Evolutionary conservation across 2,888 invertebrate species (phyloP).

Genomic region (Boloria selene): DNA sequence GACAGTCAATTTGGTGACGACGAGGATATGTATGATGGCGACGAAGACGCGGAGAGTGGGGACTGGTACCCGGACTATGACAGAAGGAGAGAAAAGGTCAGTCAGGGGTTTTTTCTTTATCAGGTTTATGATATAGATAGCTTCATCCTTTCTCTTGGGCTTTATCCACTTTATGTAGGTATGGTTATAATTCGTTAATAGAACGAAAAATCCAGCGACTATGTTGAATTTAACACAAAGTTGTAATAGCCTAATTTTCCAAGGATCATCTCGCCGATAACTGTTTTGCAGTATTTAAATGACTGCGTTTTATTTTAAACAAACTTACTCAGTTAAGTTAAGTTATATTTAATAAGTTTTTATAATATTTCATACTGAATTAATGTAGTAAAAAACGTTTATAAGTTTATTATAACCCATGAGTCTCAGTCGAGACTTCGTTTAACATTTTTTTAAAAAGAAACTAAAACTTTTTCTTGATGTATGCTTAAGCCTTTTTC

Average conservation of each 20-base stretch:
- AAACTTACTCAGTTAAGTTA: neutral
- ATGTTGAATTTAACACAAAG: neutral
- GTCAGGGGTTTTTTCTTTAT: constrained; percentile 22
- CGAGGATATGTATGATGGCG: constrained; percentile 60
- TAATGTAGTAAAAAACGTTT: neutral
- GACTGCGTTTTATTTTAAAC: neutral
- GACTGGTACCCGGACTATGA: constrained; percentile 73
- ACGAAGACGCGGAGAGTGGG: constrained; percentile 66
- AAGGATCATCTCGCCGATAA: neutral
- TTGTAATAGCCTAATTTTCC: constrained; percentile 6
- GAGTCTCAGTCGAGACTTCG: too few relatives aligned
- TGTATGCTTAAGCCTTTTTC: too few relatives aligned
- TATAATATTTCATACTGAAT: neutral
- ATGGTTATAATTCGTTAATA: too few relatives aligned
- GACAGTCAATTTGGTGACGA: constrained; percentile 62
- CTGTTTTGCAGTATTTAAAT: constrained; percentile 13
- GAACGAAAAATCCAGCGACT: neutral
- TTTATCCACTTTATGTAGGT: too few relatives aligned
- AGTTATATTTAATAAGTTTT: neutral
- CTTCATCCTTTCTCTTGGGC: neutral
- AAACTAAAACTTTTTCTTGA: too few relatives aligned
- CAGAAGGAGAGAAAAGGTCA: constrained; percentile 60
- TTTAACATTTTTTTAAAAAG: too few relatives aligned
- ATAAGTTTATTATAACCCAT: neutral
- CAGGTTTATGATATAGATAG: neutral